phyloP scores from a whole-genome alignment of 2,888 invertebrate genomes.

The Ceraclea dissimilis region DNA sequence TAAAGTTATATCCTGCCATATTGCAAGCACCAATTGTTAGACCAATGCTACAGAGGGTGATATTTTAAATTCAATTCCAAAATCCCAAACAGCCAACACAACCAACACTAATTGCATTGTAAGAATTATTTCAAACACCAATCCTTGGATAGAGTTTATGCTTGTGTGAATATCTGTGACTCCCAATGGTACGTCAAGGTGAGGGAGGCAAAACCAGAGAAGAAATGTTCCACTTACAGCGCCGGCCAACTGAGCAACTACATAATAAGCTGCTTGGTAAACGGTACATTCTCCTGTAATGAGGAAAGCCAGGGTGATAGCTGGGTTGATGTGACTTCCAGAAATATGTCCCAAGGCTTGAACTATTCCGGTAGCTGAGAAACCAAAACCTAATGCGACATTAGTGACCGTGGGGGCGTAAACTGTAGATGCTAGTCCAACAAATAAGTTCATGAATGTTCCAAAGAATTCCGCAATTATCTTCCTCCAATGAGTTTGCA shows the following conservation, averaged over 20 bases:
- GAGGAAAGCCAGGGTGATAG: background rate
- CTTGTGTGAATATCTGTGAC: background rate
- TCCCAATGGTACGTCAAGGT: background rate
- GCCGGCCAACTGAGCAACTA: background rate
- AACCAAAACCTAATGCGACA: background rate
- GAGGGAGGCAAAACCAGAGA: background rate
- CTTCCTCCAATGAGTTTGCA: too few relatives aligned
- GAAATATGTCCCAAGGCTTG: background rate
- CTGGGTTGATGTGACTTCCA: background rate
- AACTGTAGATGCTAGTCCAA: background rate
- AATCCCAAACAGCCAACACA: background rate
- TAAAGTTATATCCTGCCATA: slow-evolving; percentile 35
- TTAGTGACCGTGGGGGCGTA: background rate
- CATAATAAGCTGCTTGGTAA: background rate
- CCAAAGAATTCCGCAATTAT: background rate
- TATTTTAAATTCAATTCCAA: background rate
- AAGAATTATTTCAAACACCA: background rate
- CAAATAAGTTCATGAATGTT: background rate
- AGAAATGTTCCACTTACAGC: background rate
- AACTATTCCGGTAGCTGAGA: background rate
- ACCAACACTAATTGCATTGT: background rate
- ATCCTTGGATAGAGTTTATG: background rate
- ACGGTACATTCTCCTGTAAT: background rate
- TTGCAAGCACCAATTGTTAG: background rate
- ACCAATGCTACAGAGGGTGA: background rate